Evolutionary conservation across 1,140 invertebrate species (phyloP).

Genomic region (Mycetomoellerius zeteki): DNA sequence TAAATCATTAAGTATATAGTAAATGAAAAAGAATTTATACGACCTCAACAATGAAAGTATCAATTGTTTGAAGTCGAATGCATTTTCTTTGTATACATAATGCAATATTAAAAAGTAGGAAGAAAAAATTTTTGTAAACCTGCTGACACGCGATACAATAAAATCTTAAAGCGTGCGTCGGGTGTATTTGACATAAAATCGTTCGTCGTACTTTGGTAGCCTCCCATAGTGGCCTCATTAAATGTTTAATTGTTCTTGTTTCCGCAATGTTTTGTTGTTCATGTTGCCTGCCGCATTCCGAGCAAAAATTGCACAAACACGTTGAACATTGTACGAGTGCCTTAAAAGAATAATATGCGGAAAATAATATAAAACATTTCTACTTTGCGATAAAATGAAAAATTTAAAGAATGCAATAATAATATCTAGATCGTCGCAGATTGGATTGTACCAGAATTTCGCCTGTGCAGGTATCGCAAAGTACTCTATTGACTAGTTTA

Average conservation of each 20-base stretch:
- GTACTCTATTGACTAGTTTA: slow-evolving; percentile 77
- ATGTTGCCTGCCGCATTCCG: slow-evolving; percentile 83
- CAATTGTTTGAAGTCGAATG: background rate
- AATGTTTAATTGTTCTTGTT: slow-evolving; percentile 74
- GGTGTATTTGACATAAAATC: slow-evolving; percentile 82
- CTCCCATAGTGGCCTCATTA: slow-evolving; percentile 83
- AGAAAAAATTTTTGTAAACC: slow-evolving; percentile 67
- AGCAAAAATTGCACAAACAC: slow-evolving; percentile 85
- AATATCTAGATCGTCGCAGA: slow-evolving; percentile 38
- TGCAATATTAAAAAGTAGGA: background rate
- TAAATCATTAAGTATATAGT: slow-evolving; percentile 5
- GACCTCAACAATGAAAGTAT: background rate
- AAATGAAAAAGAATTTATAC: background rate
- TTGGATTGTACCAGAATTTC: slow-evolving; percentile 77
- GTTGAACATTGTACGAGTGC: slow-evolving; percentile 84
- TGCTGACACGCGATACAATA: slow-evolving; percentile 84
- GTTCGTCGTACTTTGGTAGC: slow-evolving; percentile 81
- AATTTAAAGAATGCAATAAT: background rate
- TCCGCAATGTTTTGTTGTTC: slow-evolving; percentile 75
- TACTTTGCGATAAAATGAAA: slow-evolving; percentile 3
- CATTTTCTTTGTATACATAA: background rate
- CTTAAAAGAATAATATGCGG: slow-evolving; percentile 65
- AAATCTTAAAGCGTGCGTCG: slow-evolving; percentile 80
- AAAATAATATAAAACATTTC: slow-evolving; percentile 12
- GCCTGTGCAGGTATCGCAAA: slow-evolving; percentile 82